Conservation (phyloP, 1,140 invertebrate species). For the Temnothorax nylanderi region DNA sequence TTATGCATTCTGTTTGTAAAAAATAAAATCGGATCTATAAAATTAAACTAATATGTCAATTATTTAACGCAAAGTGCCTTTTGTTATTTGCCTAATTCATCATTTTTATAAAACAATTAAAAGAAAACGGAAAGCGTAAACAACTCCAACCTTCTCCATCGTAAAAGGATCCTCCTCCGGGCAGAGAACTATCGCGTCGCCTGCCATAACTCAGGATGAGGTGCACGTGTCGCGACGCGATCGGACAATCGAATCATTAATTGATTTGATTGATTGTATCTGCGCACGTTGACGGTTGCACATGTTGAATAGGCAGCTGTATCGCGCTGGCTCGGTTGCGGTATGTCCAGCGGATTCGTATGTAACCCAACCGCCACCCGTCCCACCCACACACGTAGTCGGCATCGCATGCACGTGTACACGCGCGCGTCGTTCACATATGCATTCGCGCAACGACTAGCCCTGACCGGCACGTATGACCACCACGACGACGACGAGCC, state of each 20-base stretch:
- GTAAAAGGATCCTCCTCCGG: neutral
- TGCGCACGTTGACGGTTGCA: slow-evolving; percentile 82
- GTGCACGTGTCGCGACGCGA: slow-evolving; percentile 69
- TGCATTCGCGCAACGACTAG: slow-evolving; percentile 55
- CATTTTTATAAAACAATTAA: neutral
- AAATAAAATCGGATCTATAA: neutral
- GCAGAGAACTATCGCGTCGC: slow-evolving; percentile 19
- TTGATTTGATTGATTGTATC: slow-evolving; percentile 84
- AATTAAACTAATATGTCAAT: neutral
- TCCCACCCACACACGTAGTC: slow-evolving; percentile 5
- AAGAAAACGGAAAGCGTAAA: neutral
- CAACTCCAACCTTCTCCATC: neutral
- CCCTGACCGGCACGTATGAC: slow-evolving; percentile 59
- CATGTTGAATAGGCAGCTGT: slow-evolving; percentile 83
- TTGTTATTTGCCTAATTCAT: slow-evolving; percentile 4
- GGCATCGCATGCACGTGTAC: slow-evolving; percentile 62
- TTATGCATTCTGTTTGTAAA: neutral
- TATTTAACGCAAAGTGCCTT: neutral
- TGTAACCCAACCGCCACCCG: slow-evolving; percentile 66
- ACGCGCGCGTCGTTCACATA: slow-evolving; percentile 43
- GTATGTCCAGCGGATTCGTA: slow-evolving; percentile 81
- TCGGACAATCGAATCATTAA: slow-evolving; percentile 83
- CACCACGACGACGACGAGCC: slow-evolving; percentile 29
- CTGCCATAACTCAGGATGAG: slow-evolving; percentile 55
- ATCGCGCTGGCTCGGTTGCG: slow-evolving; percentile 74